A percentile compares a stretch with the other conserved stretches of the same genome.
Conservation (phyloP, 2,113 vertebrate species). For the Crotalus helleri region DNA sequence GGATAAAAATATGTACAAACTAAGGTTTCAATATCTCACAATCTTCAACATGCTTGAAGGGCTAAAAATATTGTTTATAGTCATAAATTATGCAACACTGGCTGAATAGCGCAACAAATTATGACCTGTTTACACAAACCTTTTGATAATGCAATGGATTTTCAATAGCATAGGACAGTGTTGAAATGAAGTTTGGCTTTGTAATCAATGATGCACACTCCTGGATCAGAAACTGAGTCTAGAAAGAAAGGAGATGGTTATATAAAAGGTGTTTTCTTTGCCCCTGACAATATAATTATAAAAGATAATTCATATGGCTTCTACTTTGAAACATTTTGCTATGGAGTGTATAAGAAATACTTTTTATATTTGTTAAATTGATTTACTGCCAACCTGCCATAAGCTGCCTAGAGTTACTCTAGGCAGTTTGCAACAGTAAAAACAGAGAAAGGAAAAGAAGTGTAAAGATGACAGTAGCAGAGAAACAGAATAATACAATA, state of each 20-base stretch:
- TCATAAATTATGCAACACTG: not conserved
- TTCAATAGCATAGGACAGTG: conserved; percentile 98
- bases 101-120: not conserved
- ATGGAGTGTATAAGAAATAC: not conserved
- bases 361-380: not conserved
- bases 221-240: conserved; percentile 99
- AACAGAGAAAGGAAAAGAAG: not conserved
- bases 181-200: conserved; percentile 99
- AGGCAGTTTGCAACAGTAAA: not conserved
- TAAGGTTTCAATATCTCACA: not conserved
- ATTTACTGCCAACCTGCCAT: not conserved
- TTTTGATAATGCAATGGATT: conserved; percentile 99
- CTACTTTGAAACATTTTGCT: not conserved
- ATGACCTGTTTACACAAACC: conserved; percentile 71
- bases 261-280: accelerated
- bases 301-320: not conserved
- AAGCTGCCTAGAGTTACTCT: not conserved
- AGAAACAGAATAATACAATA: not conserved
- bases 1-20: not conserved
- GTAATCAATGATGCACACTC: conserved; percentile 98
- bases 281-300: not conserved
- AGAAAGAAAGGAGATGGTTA: conserved; percentile 31
- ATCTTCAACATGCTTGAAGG: not conserved
- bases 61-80: not conserved
- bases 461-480: not conserved